Percentiles rank a stretch among this genome's conserved stretches.
phyloP scores from a whole-genome alignment of 2,888 invertebrate species.

The Lithodes maja region DNA sequence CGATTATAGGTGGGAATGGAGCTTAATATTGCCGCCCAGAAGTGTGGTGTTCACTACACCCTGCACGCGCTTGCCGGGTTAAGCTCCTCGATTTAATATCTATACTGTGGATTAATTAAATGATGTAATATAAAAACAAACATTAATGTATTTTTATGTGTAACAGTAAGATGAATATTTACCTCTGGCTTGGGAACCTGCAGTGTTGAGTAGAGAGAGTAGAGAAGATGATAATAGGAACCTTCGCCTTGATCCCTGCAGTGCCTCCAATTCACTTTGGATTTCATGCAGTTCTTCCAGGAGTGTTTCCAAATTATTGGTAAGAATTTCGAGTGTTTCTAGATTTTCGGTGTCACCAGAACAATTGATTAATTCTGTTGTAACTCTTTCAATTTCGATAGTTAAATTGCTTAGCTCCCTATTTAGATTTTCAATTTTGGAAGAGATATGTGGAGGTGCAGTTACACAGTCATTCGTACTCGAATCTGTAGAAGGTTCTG shows the following conservation, averaged over 20 bases:
- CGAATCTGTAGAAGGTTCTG: background rate
- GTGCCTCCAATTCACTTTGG: background rate
- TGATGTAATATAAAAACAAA: too few relatives aligned
- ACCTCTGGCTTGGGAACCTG: background rate
- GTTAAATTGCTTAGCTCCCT: slow-evolving; percentile 15
- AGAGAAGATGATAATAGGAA: slow-evolving; percentile 53
- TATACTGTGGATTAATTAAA: too few relatives aligned
- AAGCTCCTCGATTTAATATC: too few relatives aligned
- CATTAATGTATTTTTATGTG: too few relatives aligned
- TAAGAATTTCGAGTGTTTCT: slow-evolving; percentile 13
- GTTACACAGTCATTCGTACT: slow-evolving; percentile 33
- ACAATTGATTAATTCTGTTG: slow-evolving; percentile 37
- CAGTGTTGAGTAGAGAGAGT: slow-evolving; percentile 42
- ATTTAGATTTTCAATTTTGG: slow-evolving; percentile 32
- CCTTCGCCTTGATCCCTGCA: slow-evolving; percentile 36
- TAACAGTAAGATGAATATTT: background rate
- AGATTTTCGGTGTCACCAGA: slow-evolving; percentile 31
- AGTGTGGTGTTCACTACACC: too few relatives aligned
- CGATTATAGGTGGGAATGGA: too few relatives aligned
- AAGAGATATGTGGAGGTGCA: slow-evolving; percentile 31
- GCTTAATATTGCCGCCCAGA: too few relatives aligned
- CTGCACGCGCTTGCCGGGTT: too few relatives aligned
- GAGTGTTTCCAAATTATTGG: slow-evolving; percentile 23
- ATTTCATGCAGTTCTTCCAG: slow-evolving; percentile 35
- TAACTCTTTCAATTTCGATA: slow-evolving; percentile 28